Evolutionary conservation across 2,888 invertebrate genomes (phyloP), one percentile per base, ranked within the genome.

Genomic region (Vannuccia rotundouncinata): DNA sequence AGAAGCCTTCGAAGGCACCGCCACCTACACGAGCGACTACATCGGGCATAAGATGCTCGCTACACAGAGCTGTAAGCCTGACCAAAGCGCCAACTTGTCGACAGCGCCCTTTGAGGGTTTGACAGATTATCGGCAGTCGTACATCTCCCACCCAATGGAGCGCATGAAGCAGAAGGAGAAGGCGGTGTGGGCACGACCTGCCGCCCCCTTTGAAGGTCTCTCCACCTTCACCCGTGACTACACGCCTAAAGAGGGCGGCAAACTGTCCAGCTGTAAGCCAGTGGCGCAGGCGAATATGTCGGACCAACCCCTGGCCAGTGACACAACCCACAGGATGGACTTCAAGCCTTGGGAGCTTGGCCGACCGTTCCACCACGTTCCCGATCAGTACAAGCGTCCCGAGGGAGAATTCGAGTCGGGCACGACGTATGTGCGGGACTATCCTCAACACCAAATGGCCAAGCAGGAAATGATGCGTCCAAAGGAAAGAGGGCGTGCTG

Each of bases 281-380:
- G 85, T 84, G n/a, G 82, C 83, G 27, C 82, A 82, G 5, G 85
- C 87, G 1, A 87, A 85, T 83, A 83, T 84, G 31, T 86, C 87
- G 0, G 84, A 84, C 25, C 86, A 85, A 5, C 87, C 87, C 1
- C 85, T 88, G 59, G 85, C 86, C 29, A 87, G 84, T 80, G 83
- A 83, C 31, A 88, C 88, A 28, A 88, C 88, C 0, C 84, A 85
- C 80, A 84, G 85, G 80, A 82, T 83, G 79, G 87, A 88, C 82
- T 88, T 83, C 82, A 83, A 84, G 74, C 83, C 81, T 22, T 80
- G 80, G 80, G 80, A 80, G 25, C 29, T 80, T 27, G 31, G 28
- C 17, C 1, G 80, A 59, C 80, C 80, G 10, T 80, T 28, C 27
- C 78, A 79, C 29, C 80, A 80, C 59, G 17, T 29, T 2, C 45